Evolutionary conservation across 2,888 invertebrate species (phyloP).

Genomic region (Hoplodrina ambigua): DNA sequence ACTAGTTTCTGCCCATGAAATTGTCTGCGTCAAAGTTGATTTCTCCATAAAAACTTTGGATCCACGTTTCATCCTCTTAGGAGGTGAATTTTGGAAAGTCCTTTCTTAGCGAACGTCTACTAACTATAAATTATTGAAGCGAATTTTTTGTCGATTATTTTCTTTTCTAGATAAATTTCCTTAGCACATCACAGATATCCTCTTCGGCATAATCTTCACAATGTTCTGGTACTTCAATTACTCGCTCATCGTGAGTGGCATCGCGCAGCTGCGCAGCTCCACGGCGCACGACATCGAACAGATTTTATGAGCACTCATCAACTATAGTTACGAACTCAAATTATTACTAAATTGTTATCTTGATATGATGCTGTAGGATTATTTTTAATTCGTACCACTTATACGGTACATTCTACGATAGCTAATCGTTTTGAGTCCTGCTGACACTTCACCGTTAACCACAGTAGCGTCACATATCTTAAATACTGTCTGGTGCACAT

Average conservation of each 20-base stretch:
- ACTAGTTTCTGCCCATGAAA: no score
- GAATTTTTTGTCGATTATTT: no score
- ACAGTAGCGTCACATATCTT: no score
- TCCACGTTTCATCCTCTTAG: no score
- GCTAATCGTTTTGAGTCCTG: no score
- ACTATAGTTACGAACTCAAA: slow-evolving; percentile 54
- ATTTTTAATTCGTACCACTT: slow-evolving; percentile 1
- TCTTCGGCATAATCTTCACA: slow-evolving; percentile 75
- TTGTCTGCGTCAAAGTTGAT: no score
- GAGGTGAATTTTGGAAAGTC: no score
- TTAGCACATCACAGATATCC: slow-evolving; percentile 74
- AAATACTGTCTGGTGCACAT: no score
- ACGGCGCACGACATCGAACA: slow-evolving; percentile 48
- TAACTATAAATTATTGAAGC: no score
- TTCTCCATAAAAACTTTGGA: no score
- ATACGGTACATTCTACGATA: background rate
- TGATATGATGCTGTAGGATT: slow-evolving; percentile 42
- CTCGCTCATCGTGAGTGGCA: slow-evolving; percentile 71
- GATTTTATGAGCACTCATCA: slow-evolving; percentile 55
- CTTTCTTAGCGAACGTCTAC: no score
- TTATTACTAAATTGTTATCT: slow-evolving; percentile 58
- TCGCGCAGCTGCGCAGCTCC: slow-evolving; percentile 68
- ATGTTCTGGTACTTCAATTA: slow-evolving; percentile 86
- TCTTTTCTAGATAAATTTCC: slow-evolving; percentile 9
- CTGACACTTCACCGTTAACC: no score